Percentiles rank a stretch among this genome's conserved stretches.
Evolutionary conservation across 2,113 vertebrate species (phyloP).

Genomic region (Strix uralensis): DNA sequence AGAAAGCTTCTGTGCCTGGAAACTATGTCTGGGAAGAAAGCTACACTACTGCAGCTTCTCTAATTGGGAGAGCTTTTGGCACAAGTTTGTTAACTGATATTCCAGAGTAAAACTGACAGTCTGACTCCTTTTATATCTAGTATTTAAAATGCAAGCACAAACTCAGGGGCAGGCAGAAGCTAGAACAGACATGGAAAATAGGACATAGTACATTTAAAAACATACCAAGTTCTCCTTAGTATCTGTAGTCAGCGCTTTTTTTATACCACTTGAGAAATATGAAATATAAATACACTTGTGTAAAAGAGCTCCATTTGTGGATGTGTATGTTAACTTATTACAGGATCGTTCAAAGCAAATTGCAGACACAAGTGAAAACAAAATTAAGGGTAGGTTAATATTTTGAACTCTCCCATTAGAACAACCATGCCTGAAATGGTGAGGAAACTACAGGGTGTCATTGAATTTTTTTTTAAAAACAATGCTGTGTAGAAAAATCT

Average conservation of each 20-base stretch:
- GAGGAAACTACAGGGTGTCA: background rate
- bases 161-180: background rate
- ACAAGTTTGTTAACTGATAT: background rate
- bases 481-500: background rate
- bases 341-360: conserved; percentile 20
- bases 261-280: background rate
- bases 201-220: background rate
- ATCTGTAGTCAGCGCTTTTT: background rate
- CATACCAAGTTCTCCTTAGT: background rate
- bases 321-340: background rate
- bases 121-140: background rate
- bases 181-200: background rate
- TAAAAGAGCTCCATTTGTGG: background rate
- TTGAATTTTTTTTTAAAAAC: background rate
- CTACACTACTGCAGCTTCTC: background rate
- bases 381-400: background rate
- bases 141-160: background rate
- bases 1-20: background rate
- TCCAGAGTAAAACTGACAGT: background rate
- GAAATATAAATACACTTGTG: background rate
- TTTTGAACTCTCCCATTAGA: conserved; percentile 1
- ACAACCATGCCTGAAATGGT: background rate
- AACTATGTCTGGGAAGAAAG: background rate
- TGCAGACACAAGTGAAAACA: conserved; percentile 18
- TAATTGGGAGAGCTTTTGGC: background rate